Percentiles rank a stretch among this genome's conserved stretches.
These are phyloP conservation scores for Saxidomus purpurata DNA, from an alignment of 1,140 invertebrate genomes.

Conservation along the genomic window DNA sequence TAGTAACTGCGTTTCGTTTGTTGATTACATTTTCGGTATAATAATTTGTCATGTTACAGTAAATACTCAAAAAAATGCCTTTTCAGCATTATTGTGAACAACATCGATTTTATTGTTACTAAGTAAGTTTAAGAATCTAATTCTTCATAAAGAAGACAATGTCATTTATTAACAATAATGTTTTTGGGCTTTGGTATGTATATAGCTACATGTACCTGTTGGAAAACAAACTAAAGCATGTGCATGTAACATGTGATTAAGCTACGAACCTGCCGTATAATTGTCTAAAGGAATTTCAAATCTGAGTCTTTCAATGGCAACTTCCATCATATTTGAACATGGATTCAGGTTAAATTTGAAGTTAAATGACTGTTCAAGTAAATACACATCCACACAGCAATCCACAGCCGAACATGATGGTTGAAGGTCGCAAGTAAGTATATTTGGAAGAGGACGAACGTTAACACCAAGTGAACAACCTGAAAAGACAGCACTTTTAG, in stretches of 20 bases:
- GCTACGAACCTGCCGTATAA: conserved; percentile 3
- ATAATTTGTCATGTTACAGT: too few species aligned
- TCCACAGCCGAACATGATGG: conserved; percentile 49
- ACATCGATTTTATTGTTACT: too few species aligned
- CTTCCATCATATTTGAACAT: conserved; percentile 13
- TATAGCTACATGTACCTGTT: too few species aligned
- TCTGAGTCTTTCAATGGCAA: conserved; percentile 17
- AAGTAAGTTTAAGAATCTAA: too few species aligned
- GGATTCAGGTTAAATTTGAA: conserved; percentile 15
- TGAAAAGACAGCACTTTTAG: neutral
- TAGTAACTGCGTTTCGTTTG: too few species aligned
- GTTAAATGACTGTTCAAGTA: conserved; percentile 28
- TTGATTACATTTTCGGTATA: too few species aligned
- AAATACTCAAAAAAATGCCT: too few species aligned
- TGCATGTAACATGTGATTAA: too few species aligned
- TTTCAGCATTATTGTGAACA: too few species aligned
- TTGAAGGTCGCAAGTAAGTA: conserved; percentile 23
- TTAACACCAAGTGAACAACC: neutral
- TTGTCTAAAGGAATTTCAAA: conserved; percentile 30
- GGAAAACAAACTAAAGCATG: too few species aligned
- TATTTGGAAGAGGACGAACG: neutral
- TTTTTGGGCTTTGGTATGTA: neutral
- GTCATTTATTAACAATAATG: neutral
- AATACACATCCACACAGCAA: conserved; percentile 54
- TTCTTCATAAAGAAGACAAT: too few species aligned